These are phyloP conservation scores for Drosophila insularis DNA, from an alignment of 1,140 invertebrate genomes.

Conservation along the genomic window DNA sequence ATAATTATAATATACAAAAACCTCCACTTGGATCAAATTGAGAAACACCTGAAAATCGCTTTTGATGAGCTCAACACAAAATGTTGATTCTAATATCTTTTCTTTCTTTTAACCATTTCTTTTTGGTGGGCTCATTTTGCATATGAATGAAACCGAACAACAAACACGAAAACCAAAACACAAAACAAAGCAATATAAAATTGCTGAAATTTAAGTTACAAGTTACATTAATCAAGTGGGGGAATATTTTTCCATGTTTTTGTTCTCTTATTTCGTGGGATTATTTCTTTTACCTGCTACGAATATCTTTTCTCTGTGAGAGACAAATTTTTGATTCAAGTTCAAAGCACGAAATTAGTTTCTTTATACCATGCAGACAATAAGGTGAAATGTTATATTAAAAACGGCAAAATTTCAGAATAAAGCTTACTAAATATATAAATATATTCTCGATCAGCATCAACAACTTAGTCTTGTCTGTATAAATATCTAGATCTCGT, in stretches of 20 bases:
- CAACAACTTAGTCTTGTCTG: no score
- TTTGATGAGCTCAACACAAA: slow-evolving; percentile 75
- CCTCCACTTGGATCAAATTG: background rate
- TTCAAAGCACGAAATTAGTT: background rate
- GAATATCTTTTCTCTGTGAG: background rate
- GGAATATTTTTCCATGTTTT: slow-evolving; percentile 33
- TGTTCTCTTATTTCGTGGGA: slow-evolving; percentile 44
- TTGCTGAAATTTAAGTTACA: slow-evolving; percentile 48
- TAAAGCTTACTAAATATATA: no score
- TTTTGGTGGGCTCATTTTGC: slow-evolving; percentile 51
- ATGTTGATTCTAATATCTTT: slow-evolving; percentile 41
- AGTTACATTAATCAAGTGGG: slow-evolving; percentile 64
- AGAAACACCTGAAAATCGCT: slow-evolving; percentile 1
- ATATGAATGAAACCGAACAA: slow-evolving; percentile 62
- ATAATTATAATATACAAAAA: slow-evolving; percentile 7
- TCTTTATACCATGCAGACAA: no score
- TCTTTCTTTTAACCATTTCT: slow-evolving; percentile 12
- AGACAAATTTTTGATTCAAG: background rate
- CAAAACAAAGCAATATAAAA: slow-evolving; percentile 18
- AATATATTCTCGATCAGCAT: no score
- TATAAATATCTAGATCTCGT: no score
- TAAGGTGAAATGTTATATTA: no score
- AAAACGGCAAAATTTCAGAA: no score
- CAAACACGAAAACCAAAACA: slow-evolving; percentile 12
- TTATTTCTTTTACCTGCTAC: slow-evolving; percentile 1